Base-by-base conservation (phyloP, 2,797 vertebrate genomes). In the Lycodopsis pacificus region DNA sequence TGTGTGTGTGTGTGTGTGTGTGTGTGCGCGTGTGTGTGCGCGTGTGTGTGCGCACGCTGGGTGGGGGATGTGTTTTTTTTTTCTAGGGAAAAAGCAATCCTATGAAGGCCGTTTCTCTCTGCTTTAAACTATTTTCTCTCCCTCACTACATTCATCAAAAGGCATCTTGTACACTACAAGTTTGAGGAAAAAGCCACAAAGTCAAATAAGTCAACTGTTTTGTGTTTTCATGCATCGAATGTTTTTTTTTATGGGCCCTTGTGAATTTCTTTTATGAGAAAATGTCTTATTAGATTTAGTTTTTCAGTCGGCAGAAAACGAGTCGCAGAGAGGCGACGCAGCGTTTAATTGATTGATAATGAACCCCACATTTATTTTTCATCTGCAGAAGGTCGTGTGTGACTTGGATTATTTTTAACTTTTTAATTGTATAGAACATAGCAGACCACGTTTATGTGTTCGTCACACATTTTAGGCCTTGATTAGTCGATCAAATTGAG, bases 51-150 rank as follows among this genome's bases (percentile, higher is more conserved):
- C 7, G 32, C 32, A 34, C 6, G 22, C 70, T 73, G 61, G 71
- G 71, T 84, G 85, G 87, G 80, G 90, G 76, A 64, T 86, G 80
- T 87, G 80, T 87, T 84, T 56, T 86, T 83, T 77, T 85, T 64
- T 80, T 59, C 32, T 32, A 20, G 62, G 73, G 64, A 83, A 77
- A 84, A 72, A 61, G 49, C 75, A 69, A 64, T 78, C 66, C 56
- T 79, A 61, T 83, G 71, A 89, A 85, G 72, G 72, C 77, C 68
- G 71, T 78, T 91, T 77, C 67, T 72, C 42, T 84, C 44, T 68
- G 54, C 84, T 86, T 85, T 84, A 68, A 87, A 84, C 69, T 70
- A 71, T 68, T 63, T 44, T 51, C n/a, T 71, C 65, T 82, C 56
- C 27, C 19, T 82, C 30, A 5, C 32, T 42, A 77, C 76, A 69